Evolutionary conservation across 2,888 invertebrate genomes (phyloP).

Genomic region (Idaea straminata): DNA sequence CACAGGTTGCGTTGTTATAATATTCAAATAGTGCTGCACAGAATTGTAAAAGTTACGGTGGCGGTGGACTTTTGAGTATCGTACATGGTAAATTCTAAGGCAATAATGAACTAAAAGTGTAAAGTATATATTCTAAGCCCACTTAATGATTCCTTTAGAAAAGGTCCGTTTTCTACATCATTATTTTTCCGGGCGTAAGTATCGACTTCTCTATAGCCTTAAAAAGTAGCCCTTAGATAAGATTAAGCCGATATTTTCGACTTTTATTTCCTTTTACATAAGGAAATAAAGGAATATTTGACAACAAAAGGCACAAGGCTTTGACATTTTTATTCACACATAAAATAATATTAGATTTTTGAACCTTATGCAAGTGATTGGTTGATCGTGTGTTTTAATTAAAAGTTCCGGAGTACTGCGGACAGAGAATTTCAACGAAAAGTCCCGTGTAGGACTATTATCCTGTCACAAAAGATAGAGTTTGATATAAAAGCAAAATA

Average conservation of each 20-base stretch:
- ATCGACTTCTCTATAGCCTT: constrained; percentile 32
- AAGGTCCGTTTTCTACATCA: constrained; percentile 20
- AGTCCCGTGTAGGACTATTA: not conserved
- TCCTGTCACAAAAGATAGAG: not conserved
- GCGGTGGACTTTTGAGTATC: too few species aligned
- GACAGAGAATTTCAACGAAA: not conserved
- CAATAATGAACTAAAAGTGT: too few species aligned
- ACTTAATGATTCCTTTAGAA: not conserved
- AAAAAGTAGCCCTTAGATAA: constrained; percentile 34
- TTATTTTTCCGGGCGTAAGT: constrained; percentile 32
- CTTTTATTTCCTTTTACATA: constrained; percentile 24
- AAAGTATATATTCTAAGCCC: too few species aligned
- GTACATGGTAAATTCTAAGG: too few species aligned
- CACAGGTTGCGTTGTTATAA: too few species aligned
- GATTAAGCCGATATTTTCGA: constrained; percentile 30
- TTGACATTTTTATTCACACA: constrained; percentile 4
- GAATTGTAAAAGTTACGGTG: too few species aligned
- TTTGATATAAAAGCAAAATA: not conserved
- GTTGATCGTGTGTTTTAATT: not conserved
- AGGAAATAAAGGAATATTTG: constrained; percentile 30
- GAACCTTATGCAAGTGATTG: not conserved
- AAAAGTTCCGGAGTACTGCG: not conserved
- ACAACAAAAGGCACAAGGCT: constrained; percentile 35
- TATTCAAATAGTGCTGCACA: too few species aligned
- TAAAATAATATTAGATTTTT: not conserved